Conservation (phyloP, 2,888 invertebrate genomes). For the Epirrhoe alternata region DNA sequence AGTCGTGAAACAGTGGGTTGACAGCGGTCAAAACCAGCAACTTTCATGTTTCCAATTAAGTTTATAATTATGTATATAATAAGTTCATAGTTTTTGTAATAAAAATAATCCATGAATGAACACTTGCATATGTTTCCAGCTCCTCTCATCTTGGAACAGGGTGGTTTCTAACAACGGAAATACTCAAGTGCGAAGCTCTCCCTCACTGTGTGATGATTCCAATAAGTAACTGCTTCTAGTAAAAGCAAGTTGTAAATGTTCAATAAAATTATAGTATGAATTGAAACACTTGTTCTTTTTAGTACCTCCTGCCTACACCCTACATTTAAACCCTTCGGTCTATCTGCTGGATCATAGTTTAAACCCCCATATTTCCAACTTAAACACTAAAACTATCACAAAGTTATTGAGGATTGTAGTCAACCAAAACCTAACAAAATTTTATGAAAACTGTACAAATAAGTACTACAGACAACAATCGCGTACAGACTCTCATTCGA, state of each 20-base stretch:
- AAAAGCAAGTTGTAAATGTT: not conserved
- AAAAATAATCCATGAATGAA: not conserved
- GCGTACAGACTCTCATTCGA: too few relatives aligned
- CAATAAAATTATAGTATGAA: conserved; percentile 23
- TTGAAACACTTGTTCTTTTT: not conserved
- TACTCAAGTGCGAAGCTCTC: conserved; percentile 7
- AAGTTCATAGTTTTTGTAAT: too few relatives aligned
- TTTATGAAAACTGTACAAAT: too few relatives aligned
- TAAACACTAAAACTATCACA: too few relatives aligned
- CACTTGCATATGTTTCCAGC: conserved; percentile 59
- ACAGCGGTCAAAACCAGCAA: not conserved
- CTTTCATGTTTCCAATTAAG: not conserved
- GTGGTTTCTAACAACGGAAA: conserved; percentile 54
- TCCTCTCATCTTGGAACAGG: conserved; percentile 73
- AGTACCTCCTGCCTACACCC: not conserved
- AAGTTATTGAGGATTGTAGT: too few relatives aligned
- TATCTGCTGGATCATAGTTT: too few relatives aligned
- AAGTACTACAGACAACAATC: too few relatives aligned
- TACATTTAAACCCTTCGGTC: not conserved
- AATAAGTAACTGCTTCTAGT: not conserved
- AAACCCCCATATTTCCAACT: too few relatives aligned
- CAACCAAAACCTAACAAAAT: too few relatives aligned
- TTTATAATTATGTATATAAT: not conserved
- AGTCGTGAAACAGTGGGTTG: not conserved
- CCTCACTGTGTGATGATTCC: conserved; percentile 1